These are phyloP conservation scores for Takifugu flavidus DNA, from an alignment of 2,113 vertebrate species.

Conservation along the genomic window DNA sequence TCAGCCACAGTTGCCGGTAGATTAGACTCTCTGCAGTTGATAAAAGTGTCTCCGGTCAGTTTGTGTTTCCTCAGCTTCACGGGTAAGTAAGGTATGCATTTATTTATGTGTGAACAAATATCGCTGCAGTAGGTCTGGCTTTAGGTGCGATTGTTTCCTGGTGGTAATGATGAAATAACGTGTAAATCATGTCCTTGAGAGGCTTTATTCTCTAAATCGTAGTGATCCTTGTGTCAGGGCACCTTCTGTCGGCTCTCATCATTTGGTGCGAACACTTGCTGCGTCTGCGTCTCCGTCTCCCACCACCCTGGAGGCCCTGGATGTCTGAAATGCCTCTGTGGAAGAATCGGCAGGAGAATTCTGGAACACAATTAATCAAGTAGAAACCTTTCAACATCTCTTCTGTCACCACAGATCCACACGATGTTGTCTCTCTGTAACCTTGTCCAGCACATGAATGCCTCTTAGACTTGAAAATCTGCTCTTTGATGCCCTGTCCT, in stretches of 20 bases:
- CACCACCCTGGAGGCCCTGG: slow-evolving; percentile 41
- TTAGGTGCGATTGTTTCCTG: too few species aligned
- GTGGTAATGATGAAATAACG: too few species aligned
- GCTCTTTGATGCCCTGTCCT: slow-evolving; percentile 62
- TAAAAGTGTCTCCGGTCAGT: too few species aligned
- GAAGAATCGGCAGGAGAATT: slow-evolving; percentile 52
- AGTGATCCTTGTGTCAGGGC: slow-evolving; percentile 36
- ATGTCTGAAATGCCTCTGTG: slow-evolving; percentile 56
- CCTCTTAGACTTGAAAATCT: slow-evolving; percentile 70
- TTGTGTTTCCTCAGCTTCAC: too few species aligned
- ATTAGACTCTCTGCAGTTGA: slow-evolving; percentile 19
- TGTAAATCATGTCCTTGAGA: too few species aligned
- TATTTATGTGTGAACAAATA: slow-evolving; percentile 20
- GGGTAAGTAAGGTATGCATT: slow-evolving; percentile 1
- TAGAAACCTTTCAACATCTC: slow-evolving; percentile 58
- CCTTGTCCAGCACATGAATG: slow-evolving; percentile 58
- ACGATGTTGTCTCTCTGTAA: slow-evolving; percentile 60
- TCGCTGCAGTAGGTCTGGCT: neutral
- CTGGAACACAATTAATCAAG: slow-evolving; percentile 59
- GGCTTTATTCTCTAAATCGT: too few species aligned
- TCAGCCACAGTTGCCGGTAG: slow-evolving; percentile 23
- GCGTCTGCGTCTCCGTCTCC: slow-evolving; percentile 43
- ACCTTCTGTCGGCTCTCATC: slow-evolving; percentile 45
- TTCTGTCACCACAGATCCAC: slow-evolving; percentile 51
- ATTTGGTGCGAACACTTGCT: slow-evolving; percentile 48